phyloP scores from a whole-genome alignment of 2,113 vertebrate species.

The Mormyrus iriodes region DNA sequence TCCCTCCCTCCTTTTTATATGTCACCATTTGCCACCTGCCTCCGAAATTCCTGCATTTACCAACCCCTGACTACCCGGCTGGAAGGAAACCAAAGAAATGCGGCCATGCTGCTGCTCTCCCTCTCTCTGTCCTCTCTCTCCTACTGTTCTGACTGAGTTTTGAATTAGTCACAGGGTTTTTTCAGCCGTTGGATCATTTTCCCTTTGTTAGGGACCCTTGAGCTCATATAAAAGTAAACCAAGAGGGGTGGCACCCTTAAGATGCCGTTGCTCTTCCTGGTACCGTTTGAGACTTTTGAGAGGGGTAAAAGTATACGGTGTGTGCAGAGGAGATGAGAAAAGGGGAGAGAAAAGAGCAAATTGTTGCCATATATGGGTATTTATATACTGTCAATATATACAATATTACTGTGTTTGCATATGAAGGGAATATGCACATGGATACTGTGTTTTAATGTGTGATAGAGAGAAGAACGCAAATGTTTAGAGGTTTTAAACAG shows the following conservation, averaged over 20 bases:
- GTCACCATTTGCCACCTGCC: slow-evolving; percentile 69
- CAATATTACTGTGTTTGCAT: neutral
- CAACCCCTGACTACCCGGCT: slow-evolving; percentile 42
- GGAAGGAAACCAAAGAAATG: slow-evolving; percentile 43
- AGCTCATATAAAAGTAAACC: slow-evolving; percentile 18
- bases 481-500: neutral
- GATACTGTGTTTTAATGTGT: neutral
- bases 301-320: neutral
- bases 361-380: neutral
- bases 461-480: neutral
- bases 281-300: neutral
- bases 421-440: neutral
- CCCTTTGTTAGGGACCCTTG: slow-evolving; percentile 13
- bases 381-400: neutral
- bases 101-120: slow-evolving; percentile 29
- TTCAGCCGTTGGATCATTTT: slow-evolving; percentile 27
- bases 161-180: slow-evolving; percentile 36
- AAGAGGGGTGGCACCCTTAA: neutral
- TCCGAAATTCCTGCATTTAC: slow-evolving; percentile 65
- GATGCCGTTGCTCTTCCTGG: neutral
- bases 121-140: slow-evolving; percentile 31
- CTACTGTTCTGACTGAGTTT: slow-evolving; percentile 41
- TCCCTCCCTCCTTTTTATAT: slow-evolving; percentile 41
- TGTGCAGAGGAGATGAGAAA: neutral
- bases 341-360: neutral